These are phyloP conservation scores for Punctoribates punctum DNA, from an alignment of 2,888 invertebrate species.

Conservation along the genomic window DNA sequence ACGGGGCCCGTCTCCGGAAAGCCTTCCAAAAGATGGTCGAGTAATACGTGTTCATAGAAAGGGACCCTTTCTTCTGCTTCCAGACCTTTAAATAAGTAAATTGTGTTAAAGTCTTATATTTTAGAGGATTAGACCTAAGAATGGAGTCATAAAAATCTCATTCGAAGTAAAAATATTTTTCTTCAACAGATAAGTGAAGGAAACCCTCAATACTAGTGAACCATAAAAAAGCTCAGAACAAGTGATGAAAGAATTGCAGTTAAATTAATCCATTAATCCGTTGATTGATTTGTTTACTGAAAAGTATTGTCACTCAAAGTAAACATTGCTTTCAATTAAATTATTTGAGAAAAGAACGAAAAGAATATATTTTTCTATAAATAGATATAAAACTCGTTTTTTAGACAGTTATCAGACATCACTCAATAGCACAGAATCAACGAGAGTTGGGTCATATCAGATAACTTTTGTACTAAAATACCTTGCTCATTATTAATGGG, in stretches of 20 bases:
- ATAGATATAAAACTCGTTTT: not conserved
- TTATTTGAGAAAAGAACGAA: not conserved
- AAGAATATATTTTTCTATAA: not conserved
- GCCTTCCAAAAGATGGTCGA: conserved; percentile 82
- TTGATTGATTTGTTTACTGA: conserved; percentile 1
- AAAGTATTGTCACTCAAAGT: not conserved
- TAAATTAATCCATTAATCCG: not conserved
- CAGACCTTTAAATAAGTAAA: conserved; percentile 51
- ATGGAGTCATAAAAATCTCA: not conserved
- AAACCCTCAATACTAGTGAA: too few species aligned
- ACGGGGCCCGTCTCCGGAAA: conserved; percentile 87
- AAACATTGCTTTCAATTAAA: not conserved
- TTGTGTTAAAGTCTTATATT: not conserved
- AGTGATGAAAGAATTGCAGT: not conserved
- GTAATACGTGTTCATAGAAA: conserved; percentile 91
- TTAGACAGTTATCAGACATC: not conserved
- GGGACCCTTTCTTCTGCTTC: conserved; percentile 62
- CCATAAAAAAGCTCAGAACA: too few species aligned
- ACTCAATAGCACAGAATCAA: too few species aligned
- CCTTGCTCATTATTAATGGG: conserved; percentile 97
- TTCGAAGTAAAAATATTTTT: conserved; percentile 5
- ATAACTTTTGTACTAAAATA: conserved; percentile 51
- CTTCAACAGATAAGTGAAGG: not conserved
- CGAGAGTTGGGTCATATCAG: conserved; percentile 8
- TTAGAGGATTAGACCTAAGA: not conserved